Percentiles rank a stretch among this genome's conserved stretches.
These are phyloP conservation scores for Onychomys arenicola DNA, from an alignment of 2,797 vertebrate species.

Conservation along the genomic window DNA sequence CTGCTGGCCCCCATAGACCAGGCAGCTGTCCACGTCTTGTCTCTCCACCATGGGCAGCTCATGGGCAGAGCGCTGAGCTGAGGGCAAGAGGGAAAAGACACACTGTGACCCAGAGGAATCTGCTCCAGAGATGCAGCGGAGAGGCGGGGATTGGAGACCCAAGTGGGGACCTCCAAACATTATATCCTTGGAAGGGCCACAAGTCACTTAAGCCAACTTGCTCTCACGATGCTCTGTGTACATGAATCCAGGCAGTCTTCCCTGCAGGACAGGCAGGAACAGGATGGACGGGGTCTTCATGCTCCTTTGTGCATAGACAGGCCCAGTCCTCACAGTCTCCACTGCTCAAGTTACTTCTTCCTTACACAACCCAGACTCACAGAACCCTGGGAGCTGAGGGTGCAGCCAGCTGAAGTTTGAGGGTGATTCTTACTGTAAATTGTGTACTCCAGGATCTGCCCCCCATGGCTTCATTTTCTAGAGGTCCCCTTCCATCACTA, in stretches of 20 bases:
- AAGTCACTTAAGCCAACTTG: neutral
- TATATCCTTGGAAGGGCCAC: neutral
- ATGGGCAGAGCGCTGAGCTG: constrained; percentile 97
- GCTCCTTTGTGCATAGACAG: neutral
- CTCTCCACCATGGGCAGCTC: constrained; percentile 95
- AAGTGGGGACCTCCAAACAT: neutral
- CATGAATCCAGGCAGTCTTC: neutral
- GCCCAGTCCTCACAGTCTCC: rapidly evolving
- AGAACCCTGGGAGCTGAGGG: neutral
- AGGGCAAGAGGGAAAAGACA: constrained; percentile 78
- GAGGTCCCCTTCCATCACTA: neutral
- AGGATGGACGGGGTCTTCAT: neutral
- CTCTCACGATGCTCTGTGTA: neutral
- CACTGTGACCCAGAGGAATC: neutral
- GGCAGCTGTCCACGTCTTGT: constrained; percentile 94
- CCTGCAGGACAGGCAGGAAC: neutral
- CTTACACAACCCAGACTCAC: neutral
- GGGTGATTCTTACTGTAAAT: rapidly evolving
- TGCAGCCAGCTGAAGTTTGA: neutral
- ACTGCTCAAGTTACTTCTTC: rapidly evolving
- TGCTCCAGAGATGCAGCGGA: neutral
- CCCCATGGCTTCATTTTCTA: neutral
- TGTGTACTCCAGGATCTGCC: rapidly evolving
- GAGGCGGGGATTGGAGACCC: neutral
- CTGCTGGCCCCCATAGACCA: constrained; percentile 94